These are phyloP conservation scores for Nipponia nippon DNA, from an alignment of 2,113 vertebrate species.

Conservation along the genomic window DNA sequence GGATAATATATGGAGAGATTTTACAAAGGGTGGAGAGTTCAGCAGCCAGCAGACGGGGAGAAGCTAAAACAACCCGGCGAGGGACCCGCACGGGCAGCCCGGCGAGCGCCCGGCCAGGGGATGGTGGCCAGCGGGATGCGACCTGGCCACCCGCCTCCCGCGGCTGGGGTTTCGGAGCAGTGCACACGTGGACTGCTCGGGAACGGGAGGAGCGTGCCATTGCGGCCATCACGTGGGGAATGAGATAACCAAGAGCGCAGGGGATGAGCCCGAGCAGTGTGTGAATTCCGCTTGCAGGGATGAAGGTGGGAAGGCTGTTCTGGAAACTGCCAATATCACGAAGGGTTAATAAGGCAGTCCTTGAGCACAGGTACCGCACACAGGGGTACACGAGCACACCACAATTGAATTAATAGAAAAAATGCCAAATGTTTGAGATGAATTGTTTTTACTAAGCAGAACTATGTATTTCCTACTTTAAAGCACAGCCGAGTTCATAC, in stretches of 20 bases:
- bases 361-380: background rate
- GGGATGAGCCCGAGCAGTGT: fast-evolving
- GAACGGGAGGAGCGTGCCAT: fast-evolving
- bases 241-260: fast-evolving
- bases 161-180: background rate
- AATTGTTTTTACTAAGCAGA: background rate
- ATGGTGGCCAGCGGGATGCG: fast-evolving
- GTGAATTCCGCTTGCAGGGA: fast-evolving
- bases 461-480: fast-evolving
- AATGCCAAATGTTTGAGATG: fast-evolving
- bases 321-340: fast-evolving
- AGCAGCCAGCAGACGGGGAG: background rate
- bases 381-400: background rate
- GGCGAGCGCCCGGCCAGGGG: fast-evolving
- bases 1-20: fast-evolving
- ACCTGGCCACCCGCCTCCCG: fast-evolving
- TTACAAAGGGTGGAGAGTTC: background rate
- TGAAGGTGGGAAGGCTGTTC: background rate
- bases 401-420: fast-evolving
- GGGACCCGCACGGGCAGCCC: background rate
- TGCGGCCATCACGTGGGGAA: fast-evolving
- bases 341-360: background rate
- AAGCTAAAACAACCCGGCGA: background rate
- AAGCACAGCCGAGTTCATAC: background rate
- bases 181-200: fast-evolving